Conservation (phyloP, 2,797 vertebrate genomes). For the Sarcoramphus papa region DNA sequence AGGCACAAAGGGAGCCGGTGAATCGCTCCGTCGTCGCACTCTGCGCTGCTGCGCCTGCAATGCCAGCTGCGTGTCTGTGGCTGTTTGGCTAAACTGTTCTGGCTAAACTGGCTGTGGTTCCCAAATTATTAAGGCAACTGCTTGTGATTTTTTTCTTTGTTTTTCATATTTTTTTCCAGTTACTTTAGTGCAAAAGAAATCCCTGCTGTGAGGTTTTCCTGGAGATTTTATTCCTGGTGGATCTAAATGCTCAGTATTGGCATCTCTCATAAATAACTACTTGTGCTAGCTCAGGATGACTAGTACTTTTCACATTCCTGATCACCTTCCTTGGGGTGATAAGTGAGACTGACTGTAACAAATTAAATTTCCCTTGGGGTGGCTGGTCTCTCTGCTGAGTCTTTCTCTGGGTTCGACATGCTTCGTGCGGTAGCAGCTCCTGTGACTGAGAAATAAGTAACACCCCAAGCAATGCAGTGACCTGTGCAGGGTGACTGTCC, state of each 20-base stretch:
- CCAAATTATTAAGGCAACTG: not conserved
- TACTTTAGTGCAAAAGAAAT: not conserved
- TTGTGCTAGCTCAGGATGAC: not conserved
- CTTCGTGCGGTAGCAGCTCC: not conserved
- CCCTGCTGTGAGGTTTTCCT: not conserved
- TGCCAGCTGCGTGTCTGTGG: not conserved
- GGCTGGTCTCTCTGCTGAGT: not conserved
- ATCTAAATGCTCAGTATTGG: not conserved
- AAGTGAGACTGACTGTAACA: not conserved
- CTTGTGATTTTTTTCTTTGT: not conserved
- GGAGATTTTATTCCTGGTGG: not conserved
- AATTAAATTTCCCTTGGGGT: not conserved
- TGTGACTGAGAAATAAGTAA: not conserved
- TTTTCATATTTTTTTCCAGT: not conserved
- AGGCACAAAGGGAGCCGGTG: accelerated
- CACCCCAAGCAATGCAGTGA: not conserved
- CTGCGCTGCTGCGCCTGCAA: not conserved
- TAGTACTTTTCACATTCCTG: not conserved
- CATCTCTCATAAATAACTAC: not conserved
- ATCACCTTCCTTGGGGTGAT: not conserved
- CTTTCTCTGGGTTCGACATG: not conserved
- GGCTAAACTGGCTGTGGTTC: not conserved
- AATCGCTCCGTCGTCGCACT: not conserved
- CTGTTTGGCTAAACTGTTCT: not conserved
- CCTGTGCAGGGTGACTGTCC: not conserved